phyloP scores from a whole-genome alignment of 2,888 invertebrate species.

The Syrista parreyssii region DNA sequence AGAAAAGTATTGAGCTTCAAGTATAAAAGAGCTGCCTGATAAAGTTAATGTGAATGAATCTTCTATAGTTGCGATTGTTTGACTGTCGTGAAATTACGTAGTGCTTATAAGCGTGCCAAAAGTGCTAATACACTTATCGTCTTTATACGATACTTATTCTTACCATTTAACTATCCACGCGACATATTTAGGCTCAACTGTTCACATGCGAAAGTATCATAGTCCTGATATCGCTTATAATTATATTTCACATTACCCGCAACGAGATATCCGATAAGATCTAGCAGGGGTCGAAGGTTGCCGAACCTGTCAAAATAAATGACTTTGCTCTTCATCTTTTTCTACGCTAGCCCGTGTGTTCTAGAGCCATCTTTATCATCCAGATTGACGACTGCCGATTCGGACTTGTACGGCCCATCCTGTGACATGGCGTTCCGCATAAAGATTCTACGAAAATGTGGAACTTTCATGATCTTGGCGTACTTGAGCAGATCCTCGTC shows the following conservation, averaged over 20 bases:
- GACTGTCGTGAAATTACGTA: background rate
- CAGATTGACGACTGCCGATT: slow-evolving; percentile 15
- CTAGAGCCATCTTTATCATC: slow-evolving; percentile 9
- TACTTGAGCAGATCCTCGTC: too few relatives aligned
- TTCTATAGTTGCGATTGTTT: slow-evolving; percentile 16
- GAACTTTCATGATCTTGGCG: too few relatives aligned
- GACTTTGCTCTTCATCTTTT: slow-evolving; percentile 11
- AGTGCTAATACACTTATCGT: too few relatives aligned
- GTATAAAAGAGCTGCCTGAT: slow-evolving; percentile 34
- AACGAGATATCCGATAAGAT: slow-evolving; percentile 12
- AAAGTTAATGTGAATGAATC: slow-evolving; percentile 44
- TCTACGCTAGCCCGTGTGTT: slow-evolving; percentile 13
- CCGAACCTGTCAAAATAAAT: slow-evolving; percentile 21
- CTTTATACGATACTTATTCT: background rate
- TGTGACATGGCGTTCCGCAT: slow-evolving; percentile 13
- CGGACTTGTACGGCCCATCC: background rate
- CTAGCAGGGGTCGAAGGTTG: slow-evolving; percentile 7
- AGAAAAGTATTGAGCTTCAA: slow-evolving; percentile 40
- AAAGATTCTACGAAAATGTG: too few relatives aligned
- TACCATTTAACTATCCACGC: background rate
- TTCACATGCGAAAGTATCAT: slow-evolving; percentile 25
- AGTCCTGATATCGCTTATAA: slow-evolving; percentile 27
- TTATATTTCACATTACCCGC: slow-evolving; percentile 29
- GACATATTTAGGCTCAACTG: slow-evolving; percentile 30
- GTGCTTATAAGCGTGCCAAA: too few relatives aligned